These are phyloP conservation scores for Drosophila nr. medialis DNA, from an alignment of 2,888 invertebrate genomes.

Conservation along the genomic window DNA sequence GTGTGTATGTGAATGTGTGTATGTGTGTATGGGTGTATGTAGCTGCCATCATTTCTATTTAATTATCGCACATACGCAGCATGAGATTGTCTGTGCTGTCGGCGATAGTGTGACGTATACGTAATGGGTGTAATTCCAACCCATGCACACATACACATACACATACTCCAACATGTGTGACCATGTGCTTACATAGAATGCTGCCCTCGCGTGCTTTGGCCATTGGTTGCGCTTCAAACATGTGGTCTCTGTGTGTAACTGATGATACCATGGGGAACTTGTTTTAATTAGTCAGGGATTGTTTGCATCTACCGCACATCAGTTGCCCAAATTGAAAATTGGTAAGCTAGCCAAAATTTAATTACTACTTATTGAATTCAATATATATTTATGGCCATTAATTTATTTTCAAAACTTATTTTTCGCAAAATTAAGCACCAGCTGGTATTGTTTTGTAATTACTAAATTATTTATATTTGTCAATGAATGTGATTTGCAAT, in stretches of 20 bases:
- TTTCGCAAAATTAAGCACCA: neutral
- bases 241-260: constrained; percentile 12
- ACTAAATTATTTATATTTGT: neutral
- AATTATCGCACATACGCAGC: constrained; percentile 33
- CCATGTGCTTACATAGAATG: constrained; percentile 18
- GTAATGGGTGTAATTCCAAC: constrained; percentile 41
- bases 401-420: neutral
- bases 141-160: constrained; percentile 7
- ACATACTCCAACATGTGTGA: neutral
- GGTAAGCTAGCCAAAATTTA: neutral
- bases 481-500: neutral
- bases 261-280: constrained; percentile 54
- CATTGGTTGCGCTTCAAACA: constrained; percentile 23
- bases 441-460: neutral
- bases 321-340: constrained; percentile 54
- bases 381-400: neutral
- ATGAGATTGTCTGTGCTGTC: constrained; percentile 39
- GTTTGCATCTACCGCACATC: constrained; percentile 12
- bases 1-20: constrained; percentile 1
- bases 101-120: constrained; percentile 64
- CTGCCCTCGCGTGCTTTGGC: constrained; percentile 20
- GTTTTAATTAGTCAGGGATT: constrained; percentile 68
- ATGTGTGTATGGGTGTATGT: constrained; percentile 4
- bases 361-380: neutral
- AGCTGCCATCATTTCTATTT: constrained; percentile 25